phyloP scores from a whole-genome alignment of 2,797 vertebrate species.

The Paramormyrops hopkinsi region DNA sequence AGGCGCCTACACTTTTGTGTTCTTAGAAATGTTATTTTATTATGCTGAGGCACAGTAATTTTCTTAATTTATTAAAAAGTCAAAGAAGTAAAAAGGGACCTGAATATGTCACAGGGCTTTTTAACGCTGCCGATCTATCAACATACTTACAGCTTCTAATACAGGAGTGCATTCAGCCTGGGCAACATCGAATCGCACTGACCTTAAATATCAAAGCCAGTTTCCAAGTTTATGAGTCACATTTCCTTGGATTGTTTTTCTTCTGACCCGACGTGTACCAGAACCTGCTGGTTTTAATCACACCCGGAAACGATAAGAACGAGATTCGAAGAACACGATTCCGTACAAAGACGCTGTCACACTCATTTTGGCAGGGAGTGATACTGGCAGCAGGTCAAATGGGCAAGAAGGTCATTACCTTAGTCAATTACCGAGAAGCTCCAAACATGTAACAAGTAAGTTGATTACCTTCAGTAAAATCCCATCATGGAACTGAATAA shows the following conservation, averaged over 20 bases:
- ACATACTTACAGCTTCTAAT: neutral
- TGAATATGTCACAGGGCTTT: neutral
- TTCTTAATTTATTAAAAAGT: neutral
- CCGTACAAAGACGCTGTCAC: neutral
- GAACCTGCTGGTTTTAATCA: neutral
- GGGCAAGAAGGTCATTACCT: neutral
- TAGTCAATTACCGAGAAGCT: neutral
- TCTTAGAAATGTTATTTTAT: neutral
- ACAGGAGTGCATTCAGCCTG: neutral
- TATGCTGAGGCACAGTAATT: neutral
- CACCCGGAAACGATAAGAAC: neutral
- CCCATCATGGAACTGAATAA: neutral
- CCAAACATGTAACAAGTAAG: neutral
- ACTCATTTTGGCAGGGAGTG: neutral
- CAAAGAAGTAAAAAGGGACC: neutral
- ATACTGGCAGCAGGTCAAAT: neutral
- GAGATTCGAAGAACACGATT: neutral
- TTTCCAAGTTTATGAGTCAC: neutral
- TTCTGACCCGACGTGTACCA: neutral
- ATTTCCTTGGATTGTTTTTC: neutral
- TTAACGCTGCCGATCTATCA: neutral
- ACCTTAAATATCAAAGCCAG: neutral
- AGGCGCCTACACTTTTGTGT: neutral
- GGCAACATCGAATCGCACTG: neutral
- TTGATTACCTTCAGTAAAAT: conserved; percentile 10